phyloP scores from a whole-genome alignment of 2,797 vertebrate genomes.

The Lepilemur ruficaudatus region DNA sequence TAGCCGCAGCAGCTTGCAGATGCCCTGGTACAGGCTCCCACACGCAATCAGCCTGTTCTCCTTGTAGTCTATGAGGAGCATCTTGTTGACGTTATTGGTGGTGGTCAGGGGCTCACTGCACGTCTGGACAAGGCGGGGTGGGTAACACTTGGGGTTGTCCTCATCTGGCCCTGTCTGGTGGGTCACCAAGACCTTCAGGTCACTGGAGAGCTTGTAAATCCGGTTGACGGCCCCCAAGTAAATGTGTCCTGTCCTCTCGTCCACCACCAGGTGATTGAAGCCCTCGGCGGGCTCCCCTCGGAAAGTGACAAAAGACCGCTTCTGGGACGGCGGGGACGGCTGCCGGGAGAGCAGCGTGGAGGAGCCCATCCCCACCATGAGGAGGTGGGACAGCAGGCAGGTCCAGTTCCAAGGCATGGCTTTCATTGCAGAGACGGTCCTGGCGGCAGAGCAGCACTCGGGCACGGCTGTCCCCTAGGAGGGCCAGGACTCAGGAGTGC shows the following conservation, averaged over 20 bases:
- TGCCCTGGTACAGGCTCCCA: slow-evolving; percentile 97
- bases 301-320: slow-evolving; percentile 92
- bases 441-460: slow-evolving; percentile 51
- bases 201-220: slow-evolving; percentile 96
- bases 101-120: slow-evolving; percentile 93
- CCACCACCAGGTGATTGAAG: slow-evolving; percentile 98
- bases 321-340: slow-evolving; percentile 79
- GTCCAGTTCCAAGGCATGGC: slow-evolving; percentile 90
- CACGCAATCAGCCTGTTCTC: slow-evolving; percentile 97
- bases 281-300: slow-evolving; percentile 90
- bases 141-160: slow-evolving; percentile 98
- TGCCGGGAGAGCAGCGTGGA: slow-evolving; percentile 81
- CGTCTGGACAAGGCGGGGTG: slow-evolving; percentile 96
- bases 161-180: slow-evolving; percentile 97
- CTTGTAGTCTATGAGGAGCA: slow-evolving; percentile 98
- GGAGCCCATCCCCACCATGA: slow-evolving; percentile 87
- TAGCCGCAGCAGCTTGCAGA: slow-evolving; percentile 96
- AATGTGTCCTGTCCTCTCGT: slow-evolving; percentile 95
- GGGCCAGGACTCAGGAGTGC: slow-evolving; percentile 84
- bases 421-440: slow-evolving; percentile 82
- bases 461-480: slow-evolving; percentile 81
- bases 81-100: slow-evolving; percentile 99
- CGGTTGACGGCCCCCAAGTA: slow-evolving; percentile 97
- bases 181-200: slow-evolving; percentile 92
- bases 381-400: slow-evolving; percentile 89